Conservation (phyloP, 2,797 vertebrate species). For the Sebastes diaconus region DNA sequence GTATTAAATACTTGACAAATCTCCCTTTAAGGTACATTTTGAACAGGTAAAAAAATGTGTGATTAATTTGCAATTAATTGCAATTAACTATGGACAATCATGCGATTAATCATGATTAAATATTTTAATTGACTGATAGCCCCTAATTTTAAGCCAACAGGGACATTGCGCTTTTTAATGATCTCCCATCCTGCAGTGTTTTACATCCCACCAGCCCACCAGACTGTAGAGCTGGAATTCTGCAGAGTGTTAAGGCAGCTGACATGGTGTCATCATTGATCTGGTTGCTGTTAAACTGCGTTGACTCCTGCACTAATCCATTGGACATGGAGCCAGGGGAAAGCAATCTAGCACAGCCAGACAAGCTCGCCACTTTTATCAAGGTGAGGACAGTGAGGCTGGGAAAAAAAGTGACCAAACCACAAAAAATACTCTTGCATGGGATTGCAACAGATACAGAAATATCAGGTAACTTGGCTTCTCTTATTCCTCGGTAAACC, state of each 20-base stretch:
- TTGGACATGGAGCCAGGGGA: constrained; percentile 66
- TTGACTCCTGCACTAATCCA: constrained; percentile 76
- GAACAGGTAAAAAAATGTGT: too few species aligned
- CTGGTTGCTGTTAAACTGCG: constrained; percentile 63
- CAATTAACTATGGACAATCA: too few species aligned
- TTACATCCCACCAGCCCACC: background rate
- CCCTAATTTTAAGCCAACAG: background rate
- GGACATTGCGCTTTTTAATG: background rate
- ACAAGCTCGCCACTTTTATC: constrained; percentile 38
- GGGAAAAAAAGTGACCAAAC: background rate
- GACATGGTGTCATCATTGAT: constrained; percentile 73
- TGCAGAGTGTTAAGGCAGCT: constrained; percentile 55
- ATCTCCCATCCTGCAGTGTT: constrained; percentile 19
- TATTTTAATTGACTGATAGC: too few species aligned
- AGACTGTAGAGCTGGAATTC: constrained; percentile 21
- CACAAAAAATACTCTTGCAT: constrained; percentile 21
- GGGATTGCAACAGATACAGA: background rate
- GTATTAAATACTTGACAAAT: background rate
- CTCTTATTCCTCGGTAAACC: background rate
- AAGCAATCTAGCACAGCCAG: constrained; percentile 63
- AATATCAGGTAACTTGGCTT: background rate
- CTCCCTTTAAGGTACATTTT: too few species aligned
- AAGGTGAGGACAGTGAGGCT: constrained; percentile 31
- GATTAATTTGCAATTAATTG: too few species aligned
- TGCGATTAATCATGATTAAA: too few species aligned